Evolutionary conservation across 1,140 invertebrate genomes (phyloP), one percentile per base, ranked within the genome.

Genomic region (Cephus cinctus): DNA sequence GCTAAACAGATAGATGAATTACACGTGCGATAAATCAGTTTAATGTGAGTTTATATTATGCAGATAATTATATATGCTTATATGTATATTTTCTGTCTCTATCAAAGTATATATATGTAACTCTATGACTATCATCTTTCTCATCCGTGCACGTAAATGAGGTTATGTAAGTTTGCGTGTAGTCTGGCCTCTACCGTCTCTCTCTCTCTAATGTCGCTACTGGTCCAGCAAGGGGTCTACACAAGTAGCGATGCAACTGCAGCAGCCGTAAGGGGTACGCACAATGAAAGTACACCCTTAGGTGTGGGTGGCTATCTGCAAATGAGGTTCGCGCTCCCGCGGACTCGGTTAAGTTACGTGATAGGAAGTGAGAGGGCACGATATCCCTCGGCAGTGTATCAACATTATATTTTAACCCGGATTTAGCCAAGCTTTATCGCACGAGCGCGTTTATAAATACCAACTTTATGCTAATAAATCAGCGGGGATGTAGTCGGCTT

Each of bases 311-410:
- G 14, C 19, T 12, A 15, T 18, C 34, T 36, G 14, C 14, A 36
- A 36, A 18, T 36, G 34, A 36, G 19, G n/a, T n/a, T n/a, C n/a
- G n/a, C n/a, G n/a, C n/a, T n/a, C n/a, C n/a, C n/a, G n/a, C n/a
- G n/a, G n/a, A n/a, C n/a, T n/a, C n/a, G n/a, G n/a, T n/a, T n/a
- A n/a, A n/a, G n/a, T n/a, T n/a, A n/a, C n/a, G n/a, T n/a, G n/a
- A n/a, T n/a, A n/a, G n/a, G n/a, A n/a, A n/a, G n/a, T n/a, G n/a
- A n/a, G n/a, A n/a, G n/a, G n/a, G n/a, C 34, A 36, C 14, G 34
- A 36, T 36, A 36, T 36, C 34, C 34, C n/a, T 36, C 34, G 34
- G 34, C 34, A 36, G 34, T 36, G 34, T 36, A 36, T 36, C 34
- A 36, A 36, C 34, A 36, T 36, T 36, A 36, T 36, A 36, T 36